Percentiles rank a stretch among this genome's conserved stretches.
Conservation (phyloP, 2,113 vertebrate genomes). For the Lamprologus callipterus region DNA sequence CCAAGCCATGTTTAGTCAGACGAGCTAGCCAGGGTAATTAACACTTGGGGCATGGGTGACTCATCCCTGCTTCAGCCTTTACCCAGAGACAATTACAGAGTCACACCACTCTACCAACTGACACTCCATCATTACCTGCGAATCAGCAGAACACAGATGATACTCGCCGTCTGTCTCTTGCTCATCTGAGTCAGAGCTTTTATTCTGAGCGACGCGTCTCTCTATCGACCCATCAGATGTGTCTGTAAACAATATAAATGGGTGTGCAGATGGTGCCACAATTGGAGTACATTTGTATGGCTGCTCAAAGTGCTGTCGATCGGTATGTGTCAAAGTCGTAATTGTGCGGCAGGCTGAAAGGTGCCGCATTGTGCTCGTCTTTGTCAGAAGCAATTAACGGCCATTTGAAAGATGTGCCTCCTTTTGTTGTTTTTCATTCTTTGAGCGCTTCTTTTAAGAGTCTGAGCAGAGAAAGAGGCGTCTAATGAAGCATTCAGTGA, state of each 20-base stretch:
- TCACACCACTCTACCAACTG: not conserved
- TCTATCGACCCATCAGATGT: not conserved
- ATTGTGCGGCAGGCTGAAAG: not conserved
- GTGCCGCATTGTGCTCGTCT: not conserved
- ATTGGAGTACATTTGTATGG: not conserved
- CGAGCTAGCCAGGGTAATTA: conserved; percentile 28
- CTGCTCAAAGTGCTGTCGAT: conserved; percentile 4
- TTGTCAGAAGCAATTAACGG: conserved; percentile 21
- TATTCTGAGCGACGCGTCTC: not conserved
- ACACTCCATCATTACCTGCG: conserved; percentile 20
- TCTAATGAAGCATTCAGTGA: conserved; percentile 27
- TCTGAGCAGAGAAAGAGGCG: not conserved
- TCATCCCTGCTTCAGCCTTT: conserved; percentile 34
- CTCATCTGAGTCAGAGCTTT: not conserved
- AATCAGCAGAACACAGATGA: conserved; percentile 13
- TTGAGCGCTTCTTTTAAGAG: not conserved
- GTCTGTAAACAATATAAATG: conserved; percentile 21
- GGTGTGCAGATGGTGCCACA: not conserved
- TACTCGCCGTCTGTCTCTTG: not conserved
- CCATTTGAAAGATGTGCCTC: not conserved
- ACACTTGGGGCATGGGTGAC: conserved; percentile 38
- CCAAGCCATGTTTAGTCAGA: conserved; percentile 6
- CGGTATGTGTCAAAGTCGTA: not conserved
- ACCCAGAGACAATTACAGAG: conserved; percentile 28
- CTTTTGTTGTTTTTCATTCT: not conserved